Percentiles rank a stretch among this genome's conserved stretches.
These are phyloP conservation scores for Papilio aristodemus DNA, from an alignment of 1,140 invertebrate genomes.

Conservation along the genomic window DNA sequence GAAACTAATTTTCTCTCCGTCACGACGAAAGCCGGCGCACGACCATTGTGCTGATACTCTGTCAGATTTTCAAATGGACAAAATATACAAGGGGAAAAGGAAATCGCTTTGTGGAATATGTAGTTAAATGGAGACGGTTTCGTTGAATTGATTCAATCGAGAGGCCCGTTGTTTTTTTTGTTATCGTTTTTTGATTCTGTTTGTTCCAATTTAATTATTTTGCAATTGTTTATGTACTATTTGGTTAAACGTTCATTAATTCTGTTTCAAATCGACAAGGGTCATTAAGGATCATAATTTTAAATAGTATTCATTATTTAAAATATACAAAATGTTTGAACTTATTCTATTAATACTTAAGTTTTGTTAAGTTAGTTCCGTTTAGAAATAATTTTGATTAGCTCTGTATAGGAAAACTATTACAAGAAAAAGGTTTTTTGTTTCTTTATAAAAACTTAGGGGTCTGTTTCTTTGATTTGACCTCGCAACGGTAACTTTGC, in stretches of 20 bases:
- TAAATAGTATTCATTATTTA: no score
- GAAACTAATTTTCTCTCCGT: conserved; percentile 73
- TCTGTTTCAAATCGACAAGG: no score
- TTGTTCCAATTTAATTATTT: not conserved
- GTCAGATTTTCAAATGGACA: conserved; percentile 50
- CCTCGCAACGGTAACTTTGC: conserved; percentile 63
- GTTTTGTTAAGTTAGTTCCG: no score
- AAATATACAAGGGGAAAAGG: conserved; percentile 41
- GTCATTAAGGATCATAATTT: no score
- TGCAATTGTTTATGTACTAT: not conserved
- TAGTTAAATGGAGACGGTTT: conserved; percentile 33
- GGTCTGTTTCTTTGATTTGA: conserved; percentile 55
- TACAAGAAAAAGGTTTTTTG: conserved; percentile 46
- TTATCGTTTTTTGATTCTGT: not conserved
- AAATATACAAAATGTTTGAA: not conserved
- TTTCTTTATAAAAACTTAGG: conserved; percentile 66
- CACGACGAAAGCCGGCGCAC: conserved; percentile 48
- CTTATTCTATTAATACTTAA: not conserved
- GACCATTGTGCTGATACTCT: conserved; percentile 50
- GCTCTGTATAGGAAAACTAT: not conserved
- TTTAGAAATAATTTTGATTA: conserved; percentile 11
- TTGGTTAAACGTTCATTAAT: not conserved
- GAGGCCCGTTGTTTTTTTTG: not conserved
- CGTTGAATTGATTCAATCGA: conserved; percentile 27
- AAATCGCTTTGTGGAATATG: conserved; percentile 40